Evolutionary conservation across 2,797 vertebrate species (phyloP).

Genomic region (Acipenser transmontanus): DNA sequence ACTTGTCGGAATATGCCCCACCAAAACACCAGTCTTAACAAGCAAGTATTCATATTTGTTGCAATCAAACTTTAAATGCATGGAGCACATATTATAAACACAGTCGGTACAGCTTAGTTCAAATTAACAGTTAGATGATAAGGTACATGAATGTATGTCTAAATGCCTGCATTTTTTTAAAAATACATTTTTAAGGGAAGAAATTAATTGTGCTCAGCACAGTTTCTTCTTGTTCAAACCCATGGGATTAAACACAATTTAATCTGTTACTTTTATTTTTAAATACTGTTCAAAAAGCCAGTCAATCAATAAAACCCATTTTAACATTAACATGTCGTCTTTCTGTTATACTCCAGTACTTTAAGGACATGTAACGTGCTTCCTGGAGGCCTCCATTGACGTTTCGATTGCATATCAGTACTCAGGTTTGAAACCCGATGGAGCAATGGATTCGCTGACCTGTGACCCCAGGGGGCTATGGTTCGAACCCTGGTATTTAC

Average conservation of each 20-base stretch:
- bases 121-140: too few species aligned
- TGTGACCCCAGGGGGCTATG: background rate
- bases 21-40: too few species aligned
- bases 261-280: background rate
- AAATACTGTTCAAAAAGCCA: background rate
- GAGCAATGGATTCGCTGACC: background rate
- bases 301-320: background rate
- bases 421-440: background rate
- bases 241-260: too few species aligned
- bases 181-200: conserved; percentile 13
- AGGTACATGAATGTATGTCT: too few species aligned
- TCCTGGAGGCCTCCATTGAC: background rate
- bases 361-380: background rate
- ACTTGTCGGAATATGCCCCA: too few species aligned
- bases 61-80: too few species aligned
- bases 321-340: background rate
- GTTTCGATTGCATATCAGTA: background rate
- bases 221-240: background rate
- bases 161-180: conserved; percentile 9
- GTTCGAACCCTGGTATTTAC: background rate
- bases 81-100: too few species aligned
- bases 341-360: background rate
- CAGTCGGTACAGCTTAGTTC: too few species aligned
- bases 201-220: background rate
- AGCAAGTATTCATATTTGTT: too few species aligned